Conservation (phyloP, 2,113 vertebrate species). For the Glareola pratincola region DNA sequence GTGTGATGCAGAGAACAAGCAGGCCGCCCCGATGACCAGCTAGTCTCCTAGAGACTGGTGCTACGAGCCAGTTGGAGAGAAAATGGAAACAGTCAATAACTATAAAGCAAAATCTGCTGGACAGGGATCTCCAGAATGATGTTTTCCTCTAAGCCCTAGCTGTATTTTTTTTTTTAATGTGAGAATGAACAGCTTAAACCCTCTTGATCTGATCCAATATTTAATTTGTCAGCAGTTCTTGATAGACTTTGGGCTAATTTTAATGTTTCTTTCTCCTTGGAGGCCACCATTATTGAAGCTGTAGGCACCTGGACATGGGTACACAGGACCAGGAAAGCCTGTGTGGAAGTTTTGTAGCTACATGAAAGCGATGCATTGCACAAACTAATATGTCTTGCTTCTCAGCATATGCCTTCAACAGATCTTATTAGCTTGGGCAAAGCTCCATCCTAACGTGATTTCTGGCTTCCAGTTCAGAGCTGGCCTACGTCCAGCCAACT, state of each 20-base stretch:
- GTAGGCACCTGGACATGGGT: background rate
- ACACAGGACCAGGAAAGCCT: background rate
- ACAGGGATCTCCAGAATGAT: background rate
- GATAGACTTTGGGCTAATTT: background rate
- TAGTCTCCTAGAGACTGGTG: background rate
- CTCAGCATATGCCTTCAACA: constrained; percentile 3
- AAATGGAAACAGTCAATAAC: background rate
- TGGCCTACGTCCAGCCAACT: constrained; percentile 7
- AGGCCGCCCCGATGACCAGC: background rate
- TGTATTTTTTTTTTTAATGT: background rate
- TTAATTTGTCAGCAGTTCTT: background rate
- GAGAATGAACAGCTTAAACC: background rate
- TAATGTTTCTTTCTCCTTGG: background rate
- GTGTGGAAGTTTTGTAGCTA: background rate
- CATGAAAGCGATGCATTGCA: background rate
- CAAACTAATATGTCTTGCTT: background rate
- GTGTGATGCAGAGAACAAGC: background rate
- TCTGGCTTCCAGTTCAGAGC: constrained; percentile 10
- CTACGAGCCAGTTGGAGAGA: rapidly evolving
- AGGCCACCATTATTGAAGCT: background rate
- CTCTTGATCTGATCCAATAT: background rate
- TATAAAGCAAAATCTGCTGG: background rate
- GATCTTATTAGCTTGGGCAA: constrained; percentile 25
- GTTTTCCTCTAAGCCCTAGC: background rate
- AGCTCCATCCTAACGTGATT: constrained; percentile 43